Conservation (phyloP, 2,797 vertebrate genomes). For the Rallus crepitans region DNA sequence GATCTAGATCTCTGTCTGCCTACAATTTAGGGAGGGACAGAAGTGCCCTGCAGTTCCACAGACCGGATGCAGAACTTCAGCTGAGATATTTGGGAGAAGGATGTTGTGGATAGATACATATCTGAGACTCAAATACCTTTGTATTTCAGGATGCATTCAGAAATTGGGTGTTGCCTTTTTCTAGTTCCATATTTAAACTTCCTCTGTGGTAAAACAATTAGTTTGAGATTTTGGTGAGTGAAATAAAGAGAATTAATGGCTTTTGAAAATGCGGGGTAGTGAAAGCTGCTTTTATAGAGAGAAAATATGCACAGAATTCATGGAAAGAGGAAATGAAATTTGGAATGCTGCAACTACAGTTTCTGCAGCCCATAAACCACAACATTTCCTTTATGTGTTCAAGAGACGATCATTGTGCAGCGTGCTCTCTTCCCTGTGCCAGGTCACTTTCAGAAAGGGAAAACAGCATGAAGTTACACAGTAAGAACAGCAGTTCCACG, state of each 20-base stretch:
- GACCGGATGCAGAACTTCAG: constrained; percentile 17
- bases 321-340: background rate
- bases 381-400: background rate
- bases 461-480: background rate
- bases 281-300: background rate
- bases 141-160: constrained; percentile 32
- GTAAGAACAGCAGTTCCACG: background rate
- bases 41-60: background rate
- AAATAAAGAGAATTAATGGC: background rate
- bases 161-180: constrained; percentile 27
- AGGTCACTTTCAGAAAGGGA: background rate
- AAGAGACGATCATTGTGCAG: background rate
- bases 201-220: constrained; percentile 31
- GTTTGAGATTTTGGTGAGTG: background rate
- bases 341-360: background rate
- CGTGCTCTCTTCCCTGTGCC: background rate
- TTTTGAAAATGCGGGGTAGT: background rate
- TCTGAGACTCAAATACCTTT: constrained; percentile 14
- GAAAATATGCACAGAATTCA: background rate
- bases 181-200: constrained; percentile 34
- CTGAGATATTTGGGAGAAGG: constrained; percentile 18
- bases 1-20: background rate
- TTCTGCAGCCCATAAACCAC: background rate
- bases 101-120: background rate
- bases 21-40: background rate